Conservation (phyloP, 2,797 vertebrate species). For the Tapirus indicus region DNA sequence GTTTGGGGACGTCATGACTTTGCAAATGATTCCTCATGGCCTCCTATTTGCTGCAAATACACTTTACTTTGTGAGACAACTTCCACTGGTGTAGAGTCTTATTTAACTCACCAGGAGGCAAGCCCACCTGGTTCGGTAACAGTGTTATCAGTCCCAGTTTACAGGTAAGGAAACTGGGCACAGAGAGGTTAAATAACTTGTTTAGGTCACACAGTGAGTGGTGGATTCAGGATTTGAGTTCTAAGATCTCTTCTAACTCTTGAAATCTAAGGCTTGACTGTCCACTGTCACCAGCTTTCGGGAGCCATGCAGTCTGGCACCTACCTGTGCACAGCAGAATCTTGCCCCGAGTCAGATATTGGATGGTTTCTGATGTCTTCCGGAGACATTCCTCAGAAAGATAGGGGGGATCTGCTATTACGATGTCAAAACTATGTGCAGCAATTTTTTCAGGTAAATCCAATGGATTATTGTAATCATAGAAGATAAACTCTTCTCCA, state of each 20-base stretch:
- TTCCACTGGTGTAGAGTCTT: no score
- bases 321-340: slow-evolving; percentile 97
- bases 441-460: slow-evolving; percentile 87
- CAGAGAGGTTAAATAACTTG: background rate
- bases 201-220: background rate
- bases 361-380: slow-evolving; percentile 93
- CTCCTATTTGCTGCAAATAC: no score
- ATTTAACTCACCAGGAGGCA: no score
- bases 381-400: slow-evolving; percentile 96
- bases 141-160: background rate
- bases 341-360: slow-evolving; percentile 94
- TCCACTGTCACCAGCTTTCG: background rate
- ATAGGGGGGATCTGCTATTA: slow-evolving; percentile 97
- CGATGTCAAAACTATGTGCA: slow-evolving; percentile 94
- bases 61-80: no score
- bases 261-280: background rate
- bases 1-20: no score
- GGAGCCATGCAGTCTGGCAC: background rate
- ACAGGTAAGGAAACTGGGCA: background rate
- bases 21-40: no score
- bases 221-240: background rate
- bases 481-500: slow-evolving; percentile 95
- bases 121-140: no score
- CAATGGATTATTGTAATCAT: slow-evolving; percentile 95
- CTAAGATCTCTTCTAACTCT: background rate